Base-by-base conservation (phyloP, 2,797 vertebrate genomes). In the Tachyglossus aculeatus region DNA sequence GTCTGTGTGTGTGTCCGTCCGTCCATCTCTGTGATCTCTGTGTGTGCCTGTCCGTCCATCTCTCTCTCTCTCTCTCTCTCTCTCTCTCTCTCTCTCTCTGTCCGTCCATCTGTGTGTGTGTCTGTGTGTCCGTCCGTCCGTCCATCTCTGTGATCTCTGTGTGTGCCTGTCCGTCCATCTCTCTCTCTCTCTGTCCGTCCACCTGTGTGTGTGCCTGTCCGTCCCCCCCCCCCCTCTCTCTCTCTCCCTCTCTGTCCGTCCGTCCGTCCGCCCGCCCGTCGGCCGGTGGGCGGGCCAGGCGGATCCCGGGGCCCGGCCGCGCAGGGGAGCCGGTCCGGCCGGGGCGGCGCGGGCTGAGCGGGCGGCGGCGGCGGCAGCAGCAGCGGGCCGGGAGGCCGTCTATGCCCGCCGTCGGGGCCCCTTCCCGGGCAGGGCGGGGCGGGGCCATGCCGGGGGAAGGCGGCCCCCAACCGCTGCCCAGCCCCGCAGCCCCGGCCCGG, bases 381-480 rank as follows among this genome's bases (percentile, higher is more conserved):
- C 71, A 72, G 78, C 80, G 52, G 66, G 71, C 71, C 60, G 63
- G 66, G 66, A 69, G 22, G 13, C 19, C 41, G 31, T 24, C 61
- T 27, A 21, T 32, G 59, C 50, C 43, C 12, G 24, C 13, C 15
- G 69, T 53, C 37, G 6, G 40, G 74, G 57, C 71, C 64, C 74
- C 62, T 24, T 45, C 24, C 7, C 13, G 24, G 83, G 73, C 83
- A 2, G 75, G 39, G 62, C 77, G 84, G 85, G 73, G 78, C 88
- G 77, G 34, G 88, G 92, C 92, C 93, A 93, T 92, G 92, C 89
- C n/a, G n/a, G n/a, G n/a, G n/a, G n/a, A n/a, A n/a, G 83, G 73
- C 83, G 2, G 74, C 39, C 60, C 77, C 83, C 84, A 73, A 78
- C 88, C 77, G 34, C 71, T 88, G 92, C 92, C 93, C 93, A 92